These are phyloP conservation scores for Elanoides forficatus DNA, from an alignment of 2,113 vertebrate genomes.

Conservation along the genomic window DNA sequence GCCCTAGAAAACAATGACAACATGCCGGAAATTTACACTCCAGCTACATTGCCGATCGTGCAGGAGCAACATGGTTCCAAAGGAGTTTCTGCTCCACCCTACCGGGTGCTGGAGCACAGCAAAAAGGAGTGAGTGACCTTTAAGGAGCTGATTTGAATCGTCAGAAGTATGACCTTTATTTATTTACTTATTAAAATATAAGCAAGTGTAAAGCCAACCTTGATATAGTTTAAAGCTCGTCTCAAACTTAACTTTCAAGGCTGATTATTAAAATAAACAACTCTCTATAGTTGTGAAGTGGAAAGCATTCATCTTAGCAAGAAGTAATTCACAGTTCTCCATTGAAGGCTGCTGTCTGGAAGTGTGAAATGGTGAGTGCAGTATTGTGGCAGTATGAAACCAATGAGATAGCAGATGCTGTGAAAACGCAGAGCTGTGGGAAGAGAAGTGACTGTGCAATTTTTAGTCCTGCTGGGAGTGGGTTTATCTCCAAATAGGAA, in stretches of 20 bases:
- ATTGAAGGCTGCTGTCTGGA: not conserved
- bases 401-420: not conserved
- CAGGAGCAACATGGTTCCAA: conserved; percentile 71
- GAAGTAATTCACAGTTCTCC: not conserved
- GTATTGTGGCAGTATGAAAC: not conserved
- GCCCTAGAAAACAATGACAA: conserved; percentile 88
- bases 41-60: conserved; percentile 75
- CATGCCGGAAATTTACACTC: conserved; percentile 74
- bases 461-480: not conserved
- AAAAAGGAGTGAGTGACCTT: conserved; percentile 72
- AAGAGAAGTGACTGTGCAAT: not conserved
- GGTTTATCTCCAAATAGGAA: not conserved
- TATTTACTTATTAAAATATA: conserved; percentile 12
- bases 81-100: conserved; percentile 51
- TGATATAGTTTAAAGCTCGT: not conserved
- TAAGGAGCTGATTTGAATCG: not conserved
- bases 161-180: conserved; percentile 7
- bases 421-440: not conserved
- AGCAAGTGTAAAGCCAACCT: not conserved
- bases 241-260: conserved; percentile 21
- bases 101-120: conserved; percentile 75
- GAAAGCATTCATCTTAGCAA: not conserved
- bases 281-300: not conserved
- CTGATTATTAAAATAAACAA: not conserved
- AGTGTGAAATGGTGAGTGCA: not conserved